Conservation (phyloP, 2,113 vertebrate genomes). For the Noctilio leporinus region DNA sequence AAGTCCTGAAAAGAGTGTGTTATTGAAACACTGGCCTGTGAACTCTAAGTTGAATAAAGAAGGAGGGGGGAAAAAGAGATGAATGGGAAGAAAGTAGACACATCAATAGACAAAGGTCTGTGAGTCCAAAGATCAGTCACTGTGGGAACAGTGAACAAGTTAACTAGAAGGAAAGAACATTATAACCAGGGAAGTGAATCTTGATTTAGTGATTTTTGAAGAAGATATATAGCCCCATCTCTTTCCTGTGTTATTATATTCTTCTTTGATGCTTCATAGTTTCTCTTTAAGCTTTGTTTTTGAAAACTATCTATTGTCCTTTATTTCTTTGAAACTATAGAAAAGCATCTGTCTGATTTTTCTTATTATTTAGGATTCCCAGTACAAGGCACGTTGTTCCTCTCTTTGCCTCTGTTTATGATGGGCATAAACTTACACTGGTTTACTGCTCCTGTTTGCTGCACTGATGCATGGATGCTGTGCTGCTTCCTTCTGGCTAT, state of each 20-base stretch:
- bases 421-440: too few species aligned
- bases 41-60: background rate
- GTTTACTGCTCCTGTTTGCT: background rate
- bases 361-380: background rate
- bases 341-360: background rate
- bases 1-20: background rate
- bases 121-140: background rate
- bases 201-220: background rate
- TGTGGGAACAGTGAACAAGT: background rate
- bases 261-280: background rate
- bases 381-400: rapidly evolving
- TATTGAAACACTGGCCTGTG: background rate
- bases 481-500: background rate
- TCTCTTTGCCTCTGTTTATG: background rate
- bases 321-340: background rate
- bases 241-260: background rate
- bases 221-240: background rate
- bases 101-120: background rate
- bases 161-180: background rate
- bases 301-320: background rate
- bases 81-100: background rate
- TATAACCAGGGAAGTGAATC: background rate
- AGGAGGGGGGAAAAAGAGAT: background rate
- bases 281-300: background rate
- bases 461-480: background rate